phyloP scores from a whole-genome alignment of 2,797 vertebrate species.

The Malurus splendens region DNA sequence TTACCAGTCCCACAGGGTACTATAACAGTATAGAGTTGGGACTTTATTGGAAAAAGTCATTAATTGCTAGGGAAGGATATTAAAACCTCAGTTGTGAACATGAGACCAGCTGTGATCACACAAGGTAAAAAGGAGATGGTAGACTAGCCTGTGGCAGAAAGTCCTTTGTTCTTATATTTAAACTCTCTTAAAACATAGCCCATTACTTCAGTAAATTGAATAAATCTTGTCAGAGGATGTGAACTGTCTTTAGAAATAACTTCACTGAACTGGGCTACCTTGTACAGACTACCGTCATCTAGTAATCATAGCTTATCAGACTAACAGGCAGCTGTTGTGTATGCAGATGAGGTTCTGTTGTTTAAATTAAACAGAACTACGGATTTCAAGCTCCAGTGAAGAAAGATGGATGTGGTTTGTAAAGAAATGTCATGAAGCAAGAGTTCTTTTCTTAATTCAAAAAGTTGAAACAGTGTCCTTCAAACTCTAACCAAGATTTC shows the following conservation, averaged over 20 bases:
- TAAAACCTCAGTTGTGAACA: background rate
- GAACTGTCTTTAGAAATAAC: background rate
- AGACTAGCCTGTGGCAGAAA: background rate
- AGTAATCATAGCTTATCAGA: background rate
- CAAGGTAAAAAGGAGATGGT: background rate
- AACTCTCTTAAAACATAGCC: background rate
- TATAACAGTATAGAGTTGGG: background rate
- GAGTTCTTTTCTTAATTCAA: background rate
- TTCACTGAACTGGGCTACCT: background rate
- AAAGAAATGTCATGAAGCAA: background rate
- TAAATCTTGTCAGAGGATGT: background rate
- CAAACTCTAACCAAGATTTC: background rate
- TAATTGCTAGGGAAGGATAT: background rate
- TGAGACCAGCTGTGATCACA: background rate
- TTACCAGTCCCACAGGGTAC: background rate
- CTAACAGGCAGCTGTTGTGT: background rate
- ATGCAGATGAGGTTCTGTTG: background rate
- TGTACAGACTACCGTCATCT: background rate
- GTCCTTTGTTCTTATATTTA: background rate
- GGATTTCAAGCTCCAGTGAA: background rate
- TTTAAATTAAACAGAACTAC: background rate
- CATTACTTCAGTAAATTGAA: background rate
- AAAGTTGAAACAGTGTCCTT: rapidly evolving
- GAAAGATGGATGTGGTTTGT: background rate
- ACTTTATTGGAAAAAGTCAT: background rate